These are phyloP conservation scores for Campoplex nolae DNA, from an alignment of 2,888 invertebrate species.

Conservation along the genomic window DNA sequence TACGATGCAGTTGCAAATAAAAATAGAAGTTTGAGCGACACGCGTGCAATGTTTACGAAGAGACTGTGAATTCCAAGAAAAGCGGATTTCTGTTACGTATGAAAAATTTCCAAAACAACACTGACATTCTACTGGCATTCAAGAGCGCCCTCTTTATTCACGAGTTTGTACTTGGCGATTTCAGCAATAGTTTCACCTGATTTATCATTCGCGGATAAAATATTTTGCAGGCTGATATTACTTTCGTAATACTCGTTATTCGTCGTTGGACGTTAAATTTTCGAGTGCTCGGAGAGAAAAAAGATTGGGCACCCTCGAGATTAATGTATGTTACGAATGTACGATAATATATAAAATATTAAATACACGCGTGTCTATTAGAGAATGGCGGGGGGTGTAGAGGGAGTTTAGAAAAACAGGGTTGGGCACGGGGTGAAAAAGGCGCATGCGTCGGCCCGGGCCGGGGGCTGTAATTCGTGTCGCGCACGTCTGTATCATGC, in stretches of 20 bases:
- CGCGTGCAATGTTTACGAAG: neutral
- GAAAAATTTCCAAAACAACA: neutral
- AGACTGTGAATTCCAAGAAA: neutral
- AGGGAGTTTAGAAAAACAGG: conserved; percentile 69
- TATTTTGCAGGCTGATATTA: neutral
- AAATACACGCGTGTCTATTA: conserved; percentile 71
- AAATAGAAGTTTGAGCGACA: neutral
- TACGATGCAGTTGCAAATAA: neutral
- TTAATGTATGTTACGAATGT: conserved; percentile 26
- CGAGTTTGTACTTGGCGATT: neutral
- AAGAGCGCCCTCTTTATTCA: conserved; percentile 15
- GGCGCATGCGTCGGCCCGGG: conserved; percentile 81
- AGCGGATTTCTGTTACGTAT: neutral
- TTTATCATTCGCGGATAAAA: neutral
- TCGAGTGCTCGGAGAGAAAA: neutral
- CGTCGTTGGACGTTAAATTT: neutral
- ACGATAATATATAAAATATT: conserved; percentile 54
- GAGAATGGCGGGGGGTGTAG: neutral
- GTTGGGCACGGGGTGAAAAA: conserved; percentile 76
- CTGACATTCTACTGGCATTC: neutral
- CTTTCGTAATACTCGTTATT: neutral
- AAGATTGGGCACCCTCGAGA: neutral
- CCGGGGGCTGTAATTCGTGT: conserved; percentile 80
- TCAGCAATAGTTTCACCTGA: neutral
- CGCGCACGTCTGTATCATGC: conserved; percentile 52